phyloP scores from a whole-genome alignment of 2,113 vertebrate species.

The Grantiella picta region DNA sequence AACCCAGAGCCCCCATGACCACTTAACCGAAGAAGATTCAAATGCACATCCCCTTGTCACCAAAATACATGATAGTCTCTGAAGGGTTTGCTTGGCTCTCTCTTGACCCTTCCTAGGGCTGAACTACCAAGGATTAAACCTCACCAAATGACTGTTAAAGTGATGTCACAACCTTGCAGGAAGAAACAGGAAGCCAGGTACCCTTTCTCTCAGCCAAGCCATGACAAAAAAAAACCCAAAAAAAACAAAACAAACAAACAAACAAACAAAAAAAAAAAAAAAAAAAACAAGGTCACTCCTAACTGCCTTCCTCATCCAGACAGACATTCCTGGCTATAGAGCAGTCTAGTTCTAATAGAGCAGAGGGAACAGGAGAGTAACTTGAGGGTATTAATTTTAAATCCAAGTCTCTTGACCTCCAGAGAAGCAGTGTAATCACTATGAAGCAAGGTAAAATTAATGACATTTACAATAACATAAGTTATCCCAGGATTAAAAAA shows the following conservation, averaged over 20 bases:
- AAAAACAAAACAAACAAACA: no score
- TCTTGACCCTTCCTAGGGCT: not conserved
- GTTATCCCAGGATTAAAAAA: not conserved
- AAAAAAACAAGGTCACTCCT: not conserved
- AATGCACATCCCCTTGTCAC: not conserved
- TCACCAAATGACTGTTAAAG: not conserved
- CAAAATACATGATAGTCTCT: not conserved
- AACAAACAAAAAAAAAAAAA: no score
- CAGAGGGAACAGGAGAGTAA: not conserved
- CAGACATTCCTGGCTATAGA: not conserved
- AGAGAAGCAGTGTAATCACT: not conserved
- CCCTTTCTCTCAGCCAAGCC: not conserved
- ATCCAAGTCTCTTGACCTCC: not conserved
- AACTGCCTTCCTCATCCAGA: not conserved
- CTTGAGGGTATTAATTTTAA: not conserved
- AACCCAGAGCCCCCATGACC: not conserved
- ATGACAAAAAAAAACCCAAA: not conserved
- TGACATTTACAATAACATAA: not conserved
- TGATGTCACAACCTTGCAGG: not conserved
- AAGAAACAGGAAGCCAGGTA: not conserved
- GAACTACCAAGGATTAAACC: not conserved
- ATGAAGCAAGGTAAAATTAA: not conserved
- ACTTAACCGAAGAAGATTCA: not conserved
- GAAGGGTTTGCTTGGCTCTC: not conserved
- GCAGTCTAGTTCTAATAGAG: not conserved